Evolutionary conservation across 2,797 vertebrate species (phyloP).

Genomic region (Amniataba percoides): DNA sequence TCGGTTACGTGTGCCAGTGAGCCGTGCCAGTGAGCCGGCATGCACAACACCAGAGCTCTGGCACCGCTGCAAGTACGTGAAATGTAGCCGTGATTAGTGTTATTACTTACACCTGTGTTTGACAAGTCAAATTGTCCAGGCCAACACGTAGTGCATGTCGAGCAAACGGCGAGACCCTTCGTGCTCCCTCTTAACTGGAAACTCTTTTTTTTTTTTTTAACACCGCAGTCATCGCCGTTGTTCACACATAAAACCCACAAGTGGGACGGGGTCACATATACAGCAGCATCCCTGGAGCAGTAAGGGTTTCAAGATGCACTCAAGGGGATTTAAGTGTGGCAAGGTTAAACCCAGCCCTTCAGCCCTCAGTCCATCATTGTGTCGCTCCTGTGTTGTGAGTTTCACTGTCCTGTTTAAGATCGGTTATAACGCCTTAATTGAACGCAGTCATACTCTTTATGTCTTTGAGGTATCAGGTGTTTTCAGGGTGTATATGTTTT

Average conservation of each 20-base stretch:
- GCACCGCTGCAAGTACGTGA: slow-evolving; percentile 7
- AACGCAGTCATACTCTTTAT: not conserved
- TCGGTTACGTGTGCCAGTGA: not conserved
- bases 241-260: slow-evolving; percentile 10
- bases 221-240: not conserved
- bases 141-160: not conserved
- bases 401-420: not conserved
- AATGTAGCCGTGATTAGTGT: slow-evolving; percentile 13
- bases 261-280: not conserved
- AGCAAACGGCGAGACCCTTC: not conserved
- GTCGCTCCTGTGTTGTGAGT: not conserved
- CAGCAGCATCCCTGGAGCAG: not conserved
- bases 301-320: not conserved
- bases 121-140: not conserved
- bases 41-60: slow-evolving; percentile 21
- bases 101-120: slow-evolving; percentile 44
- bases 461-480: not conserved
- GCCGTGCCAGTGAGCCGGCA: not conserved
- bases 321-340: not conserved
- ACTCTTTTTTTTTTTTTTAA: slow-evolving; percentile 15
- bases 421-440: not conserved
- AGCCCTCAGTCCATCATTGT: not conserved
- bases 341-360: not conserved
- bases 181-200: slow-evolving; percentile 3
- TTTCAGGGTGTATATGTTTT: not conserved